These are phyloP conservation scores for Ophion ventricosus DNA, from an alignment of 2,888 invertebrate species.

Conservation along the genomic window DNA sequence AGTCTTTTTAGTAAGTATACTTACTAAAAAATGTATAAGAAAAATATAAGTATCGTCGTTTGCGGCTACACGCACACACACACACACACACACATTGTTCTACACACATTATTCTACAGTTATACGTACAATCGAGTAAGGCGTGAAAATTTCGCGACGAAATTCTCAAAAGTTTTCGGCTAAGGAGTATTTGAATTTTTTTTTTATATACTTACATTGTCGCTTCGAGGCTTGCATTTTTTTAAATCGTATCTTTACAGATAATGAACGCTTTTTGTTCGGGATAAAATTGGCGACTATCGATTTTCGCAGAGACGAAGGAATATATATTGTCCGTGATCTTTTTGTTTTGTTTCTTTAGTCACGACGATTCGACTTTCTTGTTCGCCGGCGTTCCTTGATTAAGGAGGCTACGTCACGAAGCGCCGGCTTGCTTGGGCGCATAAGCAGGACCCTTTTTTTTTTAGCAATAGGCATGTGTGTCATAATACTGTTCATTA, in stretches of 20 bases:
- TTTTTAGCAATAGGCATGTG: too few relatives aligned
- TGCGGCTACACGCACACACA: conserved; percentile 6
- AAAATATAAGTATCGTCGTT: conserved; percentile 35
- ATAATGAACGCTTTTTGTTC: not conserved
- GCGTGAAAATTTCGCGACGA: not conserved
- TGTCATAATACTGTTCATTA: too few relatives aligned
- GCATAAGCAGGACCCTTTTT: too few relatives aligned
- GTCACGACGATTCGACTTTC: too few relatives aligned
- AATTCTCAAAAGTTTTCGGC: not conserved
- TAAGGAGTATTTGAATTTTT: conserved; percentile 14
- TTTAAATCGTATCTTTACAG: not conserved
- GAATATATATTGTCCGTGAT: too few relatives aligned
- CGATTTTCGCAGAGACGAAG: not conserved
- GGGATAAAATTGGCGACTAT: too few relatives aligned
- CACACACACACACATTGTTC: not conserved
- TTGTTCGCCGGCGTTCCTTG: too few relatives aligned
- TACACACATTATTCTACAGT: too few relatives aligned
- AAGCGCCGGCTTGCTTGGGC: too few relatives aligned
- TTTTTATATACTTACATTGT: conserved; percentile 13
- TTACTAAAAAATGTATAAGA: conserved; percentile 15
- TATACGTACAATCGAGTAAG: not conserved
- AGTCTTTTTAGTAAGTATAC: too few relatives aligned
- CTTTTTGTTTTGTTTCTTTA: too few relatives aligned
- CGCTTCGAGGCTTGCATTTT: not conserved
- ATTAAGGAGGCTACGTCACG: too few relatives aligned